Percentiles rank a stretch among this genome's conserved stretches.
Conservation (phyloP, 2,113 vertebrate genomes). For the Mesitornis unicolor region DNA sequence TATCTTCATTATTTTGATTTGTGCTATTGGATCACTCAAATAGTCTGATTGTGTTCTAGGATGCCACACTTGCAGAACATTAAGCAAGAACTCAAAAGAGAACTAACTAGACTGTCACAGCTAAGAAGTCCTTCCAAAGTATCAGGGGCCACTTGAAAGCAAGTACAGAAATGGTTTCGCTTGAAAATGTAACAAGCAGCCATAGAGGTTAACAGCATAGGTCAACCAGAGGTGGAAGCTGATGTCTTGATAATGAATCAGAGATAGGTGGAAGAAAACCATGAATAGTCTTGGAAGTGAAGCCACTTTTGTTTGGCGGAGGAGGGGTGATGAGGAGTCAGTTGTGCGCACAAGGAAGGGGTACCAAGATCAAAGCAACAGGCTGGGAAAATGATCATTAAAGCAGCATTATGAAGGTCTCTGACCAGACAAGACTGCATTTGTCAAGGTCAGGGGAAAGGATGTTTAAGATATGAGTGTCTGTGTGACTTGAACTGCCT, state of each 20-base stretch:
- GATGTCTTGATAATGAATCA: neutral
- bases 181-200: neutral
- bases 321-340: neutral
- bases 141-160: neutral
- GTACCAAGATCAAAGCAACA: constrained; percentile 16
- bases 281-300: neutral
- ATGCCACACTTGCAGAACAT: neutral
- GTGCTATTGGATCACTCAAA: neutral
- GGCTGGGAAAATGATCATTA: constrained; percentile 23
- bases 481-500: constrained; percentile 56
- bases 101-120: neutral
- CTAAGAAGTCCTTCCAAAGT: neutral
- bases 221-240: neutral
- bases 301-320: neutral
- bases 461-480: constrained; percentile 54
- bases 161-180: neutral
- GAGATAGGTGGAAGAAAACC: neutral
- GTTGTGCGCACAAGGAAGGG: neutral
- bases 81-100: neutral
- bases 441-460: constrained; percentile 41
- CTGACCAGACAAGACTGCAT: constrained; percentile 7
- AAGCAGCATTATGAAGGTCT: neutral
- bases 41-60: neutral
- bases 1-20: neutral
- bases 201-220: neutral